Evolutionary conservation across 1,140 invertebrate genomes (phyloP), one percentile per base, ranked within the genome.

Genomic region (Amyelois transitella): DNA sequence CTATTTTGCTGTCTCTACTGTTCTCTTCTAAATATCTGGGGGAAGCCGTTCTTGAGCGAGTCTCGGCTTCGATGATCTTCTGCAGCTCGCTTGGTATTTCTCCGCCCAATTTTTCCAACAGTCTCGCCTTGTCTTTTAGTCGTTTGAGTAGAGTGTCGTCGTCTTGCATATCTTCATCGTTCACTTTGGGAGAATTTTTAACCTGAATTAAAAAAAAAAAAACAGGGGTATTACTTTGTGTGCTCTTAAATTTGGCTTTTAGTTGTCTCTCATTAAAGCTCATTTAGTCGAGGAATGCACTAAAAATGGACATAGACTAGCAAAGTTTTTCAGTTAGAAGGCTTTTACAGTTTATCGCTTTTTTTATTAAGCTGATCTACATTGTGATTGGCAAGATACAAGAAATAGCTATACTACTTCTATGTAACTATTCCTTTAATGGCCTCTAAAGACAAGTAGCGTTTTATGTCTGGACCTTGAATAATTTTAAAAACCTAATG

Each of bases 21-120:
- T 19, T 53, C 47, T 68, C 69, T 32, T 67, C 64, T 14, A 62
- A 58, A 4, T 57, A 51, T 48, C 55, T 72, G 0, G 75, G 75
- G 2, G 81, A 75, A 0, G 49, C 47, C 7, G 49, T 66, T 20
- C 43, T 50, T 0, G 75, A 74, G 24, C 61, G 63, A 0, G 62
- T 61, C 22, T 83, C 77, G 24, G 74, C 77, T 62, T 73, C 65
- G 18, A 88, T 85, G 18, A 88, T 82, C 18, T 79, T 65, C 49
- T 85, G 71, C 28, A 88, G 22, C 43, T 85, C 85, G 4, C 67
- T 58, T 0, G 85, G 85, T 51, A 88, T 18, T 60, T 88, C 78
- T 1, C 85, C 85, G 1, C 83, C 85, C 0, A 88, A 65, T 63
- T 82, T 86, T 53, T 85, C 77, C 50, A 88, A 55, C 48, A 88